phyloP scores from a whole-genome alignment of 2,113 vertebrate species.

The Tragelaphus imberbis region DNA sequence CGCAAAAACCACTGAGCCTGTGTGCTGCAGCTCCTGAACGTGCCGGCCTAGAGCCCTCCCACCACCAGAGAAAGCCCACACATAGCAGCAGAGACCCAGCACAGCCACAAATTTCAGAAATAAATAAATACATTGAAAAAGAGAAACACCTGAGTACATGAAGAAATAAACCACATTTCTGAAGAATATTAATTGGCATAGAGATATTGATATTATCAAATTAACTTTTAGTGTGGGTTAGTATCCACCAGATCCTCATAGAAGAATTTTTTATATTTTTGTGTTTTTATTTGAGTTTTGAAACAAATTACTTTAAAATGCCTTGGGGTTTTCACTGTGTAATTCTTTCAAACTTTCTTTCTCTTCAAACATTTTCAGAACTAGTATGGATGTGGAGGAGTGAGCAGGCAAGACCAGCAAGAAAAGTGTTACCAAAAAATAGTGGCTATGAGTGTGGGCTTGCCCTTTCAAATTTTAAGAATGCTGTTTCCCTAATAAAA shows the following conservation, averaged over 20 bases:
- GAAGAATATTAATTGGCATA: neutral
- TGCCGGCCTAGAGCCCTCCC: neutral
- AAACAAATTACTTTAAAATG: neutral
- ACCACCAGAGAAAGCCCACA: neutral
- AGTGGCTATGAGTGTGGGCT: neutral
- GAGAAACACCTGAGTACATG: neutral
- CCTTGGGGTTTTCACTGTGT: neutral
- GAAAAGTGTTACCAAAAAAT: neutral
- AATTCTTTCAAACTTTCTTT: neutral
- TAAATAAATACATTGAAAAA: neutral
- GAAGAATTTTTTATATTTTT: neutral
- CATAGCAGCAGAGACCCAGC: neutral
- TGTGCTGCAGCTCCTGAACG: neutral
- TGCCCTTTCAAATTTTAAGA: neutral
- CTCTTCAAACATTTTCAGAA: neutral
- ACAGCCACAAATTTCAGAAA: neutral
- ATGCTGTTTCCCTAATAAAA: neutral
- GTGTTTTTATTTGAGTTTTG: neutral
- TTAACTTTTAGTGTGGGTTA: neutral
- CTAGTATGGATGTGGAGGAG: neutral
- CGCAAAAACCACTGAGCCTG: neutral
- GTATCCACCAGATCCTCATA: neutral
- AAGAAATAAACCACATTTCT: neutral
- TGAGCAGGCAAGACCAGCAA: neutral
- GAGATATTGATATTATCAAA: neutral